Evolutionary conservation across 2,888 invertebrate genomes (phyloP).

Genomic region (Brachyptera putata): DNA sequence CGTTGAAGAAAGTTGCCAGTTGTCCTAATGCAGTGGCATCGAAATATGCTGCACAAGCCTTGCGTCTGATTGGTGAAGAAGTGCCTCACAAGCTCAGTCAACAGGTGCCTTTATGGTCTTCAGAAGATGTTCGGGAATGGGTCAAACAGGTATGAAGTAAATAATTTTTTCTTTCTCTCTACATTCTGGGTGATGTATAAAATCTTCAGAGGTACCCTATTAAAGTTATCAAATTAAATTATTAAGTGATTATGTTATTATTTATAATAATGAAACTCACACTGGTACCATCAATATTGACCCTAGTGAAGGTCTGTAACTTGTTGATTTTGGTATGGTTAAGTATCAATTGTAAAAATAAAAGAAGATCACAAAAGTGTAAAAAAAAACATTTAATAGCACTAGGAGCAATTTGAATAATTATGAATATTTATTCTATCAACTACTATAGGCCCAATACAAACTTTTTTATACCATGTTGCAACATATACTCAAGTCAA

Average conservation of each 20-base stretch:
- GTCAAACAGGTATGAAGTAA: constrained; percentile 73
- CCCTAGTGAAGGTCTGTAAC: too few relatives aligned
- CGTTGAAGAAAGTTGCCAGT: constrained; percentile 92
- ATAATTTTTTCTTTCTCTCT: too few relatives aligned
- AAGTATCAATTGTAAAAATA: too few relatives aligned
- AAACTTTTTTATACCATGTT: neutral
- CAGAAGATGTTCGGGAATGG: constrained; percentile 96
- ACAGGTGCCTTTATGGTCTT: constrained; percentile 97
- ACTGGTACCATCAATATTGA: too few relatives aligned
- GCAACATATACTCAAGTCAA: too few relatives aligned
- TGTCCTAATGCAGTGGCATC: constrained; percentile 97
- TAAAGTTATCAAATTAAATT: too few relatives aligned
- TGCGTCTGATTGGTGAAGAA: constrained; percentile 90
- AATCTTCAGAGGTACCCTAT: too few relatives aligned
- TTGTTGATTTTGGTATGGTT: too few relatives aligned
- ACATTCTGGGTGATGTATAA: too few relatives aligned
- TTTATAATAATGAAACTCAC: neutral
- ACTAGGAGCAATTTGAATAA: too few relatives aligned
- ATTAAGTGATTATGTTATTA: constrained; percentile 2
- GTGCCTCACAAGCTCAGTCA: constrained; percentile 97
- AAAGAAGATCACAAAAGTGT: too few relatives aligned
- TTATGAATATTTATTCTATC: neutral
- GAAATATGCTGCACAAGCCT: constrained; percentile 90
- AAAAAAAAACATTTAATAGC: too few relatives aligned
- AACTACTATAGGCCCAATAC: neutral